Evolutionary conservation across 1,140 invertebrate genomes (phyloP), one percentile per base, ranked within the genome.

Genomic region (Contarinia nasturtii): DNA sequence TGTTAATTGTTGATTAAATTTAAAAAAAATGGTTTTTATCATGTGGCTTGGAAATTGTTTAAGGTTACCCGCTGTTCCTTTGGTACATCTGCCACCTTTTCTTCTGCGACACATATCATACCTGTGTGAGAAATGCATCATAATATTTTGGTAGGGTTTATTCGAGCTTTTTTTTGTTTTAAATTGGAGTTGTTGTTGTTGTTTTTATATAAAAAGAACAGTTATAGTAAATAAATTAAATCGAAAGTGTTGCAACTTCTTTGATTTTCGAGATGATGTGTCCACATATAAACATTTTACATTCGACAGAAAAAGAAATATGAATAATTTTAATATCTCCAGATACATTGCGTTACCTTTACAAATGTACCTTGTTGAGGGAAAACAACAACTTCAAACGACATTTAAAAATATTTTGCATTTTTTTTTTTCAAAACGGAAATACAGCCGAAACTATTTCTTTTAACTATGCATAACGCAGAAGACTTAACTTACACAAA

Each of bases 91-190:
- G 67, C 86, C 86, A 71, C 85, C 86, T 76, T 89, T 90, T 67
- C 86, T 77, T 70, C 86, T 79, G 64, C 86, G 81, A 76, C 87
- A 91, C 85, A 90, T 88, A 79, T 90, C 87, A 74, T 89, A 90
- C 82, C 87, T 92, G 82, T 72, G 63, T 51, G 55, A 48, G 56
- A 43, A 44, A 19, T 44, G 15, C n/a, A 38, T 38, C 36, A 38
- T 38, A 14, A 38, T 38, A 38, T n/a, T 17, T 38, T 38, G 14
- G 3, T 38, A 8, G 14, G 7, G 14, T 8, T 34, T 8, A 14
- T 14, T 34, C 33, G 14, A 34, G 27, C 27, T 27, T 5, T 27
- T 10, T 5, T 27, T 27, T 27, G 27, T 38, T 38, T 38, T 38
- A 17, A 27, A 27, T 10, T n/a, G n/a, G n/a, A n/a, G n/a, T n/a